Percentiles rank a stretch among this genome's conserved stretches.
These are phyloP conservation scores for Gerris lacustris DNA, from an alignment of 2,888 invertebrate genomes.

Conservation along the genomic window DNA sequence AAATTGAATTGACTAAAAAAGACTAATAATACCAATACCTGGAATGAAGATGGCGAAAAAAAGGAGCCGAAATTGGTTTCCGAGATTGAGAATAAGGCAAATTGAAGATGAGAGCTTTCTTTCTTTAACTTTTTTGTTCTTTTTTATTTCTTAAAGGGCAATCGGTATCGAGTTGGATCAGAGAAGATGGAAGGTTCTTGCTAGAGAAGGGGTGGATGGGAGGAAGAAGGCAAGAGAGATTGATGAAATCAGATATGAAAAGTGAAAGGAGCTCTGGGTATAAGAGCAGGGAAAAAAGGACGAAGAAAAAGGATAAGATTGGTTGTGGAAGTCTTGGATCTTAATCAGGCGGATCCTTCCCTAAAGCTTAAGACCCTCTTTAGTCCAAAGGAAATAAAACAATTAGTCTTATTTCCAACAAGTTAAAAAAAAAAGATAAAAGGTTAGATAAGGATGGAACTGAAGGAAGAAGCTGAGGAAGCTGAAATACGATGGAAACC, in stretches of 20 bases:
- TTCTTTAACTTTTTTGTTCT: no score
- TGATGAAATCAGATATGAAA: conserved; percentile 3
- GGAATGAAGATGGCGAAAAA: no score
- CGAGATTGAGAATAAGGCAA: no score
- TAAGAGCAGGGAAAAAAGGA: no score
- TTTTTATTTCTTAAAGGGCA: neutral
- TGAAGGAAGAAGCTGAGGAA: neutral
- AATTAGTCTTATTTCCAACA: neutral
- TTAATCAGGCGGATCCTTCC: neutral
- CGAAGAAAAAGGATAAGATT: no score
- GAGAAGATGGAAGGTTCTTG: neutral
- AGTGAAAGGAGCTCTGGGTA: neutral
- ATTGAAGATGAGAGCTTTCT: no score
- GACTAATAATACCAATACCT: no score
- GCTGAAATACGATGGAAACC: neutral
- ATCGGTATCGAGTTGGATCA: neutral
- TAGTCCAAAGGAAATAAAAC: neutral
- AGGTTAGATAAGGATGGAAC: neutral
- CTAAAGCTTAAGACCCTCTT: neutral
- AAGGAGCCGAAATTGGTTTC: no score
- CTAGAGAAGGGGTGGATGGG: neutral
- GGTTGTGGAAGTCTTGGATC: neutral
- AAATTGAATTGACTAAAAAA: no score
- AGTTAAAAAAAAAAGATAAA: neutral
- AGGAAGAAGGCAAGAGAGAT: neutral